Evolutionary conservation across 2,797 vertebrate species (phyloP), one percentile per base, ranked within the genome.

Genomic region (Aratinga solstitialis): DNA sequence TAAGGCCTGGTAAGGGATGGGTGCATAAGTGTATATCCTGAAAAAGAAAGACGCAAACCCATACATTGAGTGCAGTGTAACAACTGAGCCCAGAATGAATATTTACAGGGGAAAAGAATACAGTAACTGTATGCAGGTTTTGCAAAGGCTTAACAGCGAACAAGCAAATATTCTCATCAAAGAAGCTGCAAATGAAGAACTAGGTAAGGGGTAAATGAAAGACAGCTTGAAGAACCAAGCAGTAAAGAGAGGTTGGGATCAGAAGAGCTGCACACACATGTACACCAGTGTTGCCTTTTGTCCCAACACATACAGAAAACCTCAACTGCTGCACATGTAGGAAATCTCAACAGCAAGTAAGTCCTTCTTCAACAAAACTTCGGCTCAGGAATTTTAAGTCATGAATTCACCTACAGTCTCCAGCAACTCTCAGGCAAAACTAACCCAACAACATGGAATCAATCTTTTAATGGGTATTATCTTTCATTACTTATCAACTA

Each of bases 11-110:
- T 99, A 79, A 99, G 98, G 13, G 99, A 99, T 0, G 99, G 99
- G 87, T 99, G 99, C 99, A 99, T 99, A 96, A 99, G 98, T n/a
- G 99, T 99, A 97, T 99, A 99, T 8, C 99, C 99, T 99, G 85
- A 62, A 95, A 97, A 82, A 74, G 47, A 97, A 83, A 93, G 88
- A 66, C 68, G 78, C 38, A 30, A 79, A 27, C 24, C 18, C 48
- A 88, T 1, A 50, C 0, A 17, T 2, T 29, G 40, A 27, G 10
- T 18, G 42, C 2, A 13, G 5, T 6, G 0, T 13, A 42, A 22
- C 26, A 43, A 5, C 66, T 6, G 16, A 86, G 66, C 21, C 20
- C 19, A 27, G 54, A 16, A 20, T 1, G 7, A 66, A 1, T 5
- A 12, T 16, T 72, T 38, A 6, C 4, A 15, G 22, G 4, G n/a